phyloP scores from a whole-genome alignment of 2,113 vertebrate genomes.

The Amphiprion ocellaris region DNA sequence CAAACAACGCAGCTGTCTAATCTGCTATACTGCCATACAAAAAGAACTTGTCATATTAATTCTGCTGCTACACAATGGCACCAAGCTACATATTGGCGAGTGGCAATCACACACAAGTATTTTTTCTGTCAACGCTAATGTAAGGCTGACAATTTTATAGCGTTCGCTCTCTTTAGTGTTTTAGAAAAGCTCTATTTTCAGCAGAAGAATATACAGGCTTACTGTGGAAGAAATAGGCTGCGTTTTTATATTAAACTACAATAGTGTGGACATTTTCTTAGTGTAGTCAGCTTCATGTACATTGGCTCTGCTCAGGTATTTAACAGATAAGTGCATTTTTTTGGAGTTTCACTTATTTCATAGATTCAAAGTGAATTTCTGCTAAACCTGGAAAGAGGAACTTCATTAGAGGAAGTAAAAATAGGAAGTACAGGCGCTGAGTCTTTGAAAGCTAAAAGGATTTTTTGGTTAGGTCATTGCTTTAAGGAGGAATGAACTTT shows the following conservation, averaged over 20 bases:
- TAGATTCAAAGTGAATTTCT: conserved; percentile 1
- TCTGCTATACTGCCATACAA: conserved; percentile 9
- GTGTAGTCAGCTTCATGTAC: too few species aligned
- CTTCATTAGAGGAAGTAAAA: conserved; percentile 54
- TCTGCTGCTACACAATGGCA: background rate
- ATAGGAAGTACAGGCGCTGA: conserved; percentile 40
- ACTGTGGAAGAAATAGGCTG: background rate
- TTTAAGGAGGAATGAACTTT: conserved; percentile 29
- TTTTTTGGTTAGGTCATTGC: conserved; percentile 5
- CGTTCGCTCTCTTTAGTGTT: background rate
- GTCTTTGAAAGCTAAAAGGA: conserved; percentile 24
- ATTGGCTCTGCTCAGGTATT: background rate
- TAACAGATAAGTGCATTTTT: background rate
- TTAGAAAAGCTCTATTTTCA: background rate
- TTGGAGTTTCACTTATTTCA: background rate
- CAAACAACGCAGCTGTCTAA: conserved; percentile 6
- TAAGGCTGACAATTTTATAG: background rate
- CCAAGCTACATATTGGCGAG: background rate
- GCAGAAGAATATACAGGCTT: background rate
- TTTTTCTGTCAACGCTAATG: background rate
- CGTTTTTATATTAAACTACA: background rate
- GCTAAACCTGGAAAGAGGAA: conserved; percentile 40
- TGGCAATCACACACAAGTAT: conserved; percentile 1
- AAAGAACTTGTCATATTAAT: background rate
- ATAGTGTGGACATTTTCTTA: background rate